Evolutionary conservation across 2,113 vertebrate genomes (phyloP).

Genomic region (Pluvianellus socialis): DNA sequence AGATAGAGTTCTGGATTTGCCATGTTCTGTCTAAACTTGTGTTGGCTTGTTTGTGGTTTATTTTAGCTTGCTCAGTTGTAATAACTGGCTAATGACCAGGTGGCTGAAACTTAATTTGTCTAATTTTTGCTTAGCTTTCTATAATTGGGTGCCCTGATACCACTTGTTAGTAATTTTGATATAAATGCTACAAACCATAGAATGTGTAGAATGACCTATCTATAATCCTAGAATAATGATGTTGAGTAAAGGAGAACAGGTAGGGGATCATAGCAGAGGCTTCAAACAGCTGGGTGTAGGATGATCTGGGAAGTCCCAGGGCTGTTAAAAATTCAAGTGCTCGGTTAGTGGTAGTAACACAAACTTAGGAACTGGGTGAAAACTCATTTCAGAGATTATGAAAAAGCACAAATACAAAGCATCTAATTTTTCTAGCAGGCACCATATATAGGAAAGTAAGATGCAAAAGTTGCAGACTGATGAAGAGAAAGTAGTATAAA

Average conservation of each 20-base stretch:
- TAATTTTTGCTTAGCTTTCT: neutral
- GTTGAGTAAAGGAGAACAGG: neutral
- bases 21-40: neutral
- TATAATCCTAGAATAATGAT: neutral
- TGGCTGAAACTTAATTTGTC: neutral
- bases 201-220: neutral
- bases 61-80: neutral
- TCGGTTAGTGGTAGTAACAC: neutral
- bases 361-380: neutral
- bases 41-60: neutral
- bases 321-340: neutral
- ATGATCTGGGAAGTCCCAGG: neutral
- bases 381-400: neutral
- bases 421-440: neutral
- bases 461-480: neutral
- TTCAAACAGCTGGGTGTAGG: fast-evolving
- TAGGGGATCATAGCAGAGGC: neutral
- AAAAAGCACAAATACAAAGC: neutral
- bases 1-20: neutral
- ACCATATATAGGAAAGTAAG: neutral
- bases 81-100: neutral
- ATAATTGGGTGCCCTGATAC: neutral
- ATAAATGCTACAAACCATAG: neutral
- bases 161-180: neutral
- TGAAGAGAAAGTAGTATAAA: neutral